Evolutionary conservation across 1,140 invertebrate genomes (phyloP).

Genomic region (Bombus pascuorum): DNA sequence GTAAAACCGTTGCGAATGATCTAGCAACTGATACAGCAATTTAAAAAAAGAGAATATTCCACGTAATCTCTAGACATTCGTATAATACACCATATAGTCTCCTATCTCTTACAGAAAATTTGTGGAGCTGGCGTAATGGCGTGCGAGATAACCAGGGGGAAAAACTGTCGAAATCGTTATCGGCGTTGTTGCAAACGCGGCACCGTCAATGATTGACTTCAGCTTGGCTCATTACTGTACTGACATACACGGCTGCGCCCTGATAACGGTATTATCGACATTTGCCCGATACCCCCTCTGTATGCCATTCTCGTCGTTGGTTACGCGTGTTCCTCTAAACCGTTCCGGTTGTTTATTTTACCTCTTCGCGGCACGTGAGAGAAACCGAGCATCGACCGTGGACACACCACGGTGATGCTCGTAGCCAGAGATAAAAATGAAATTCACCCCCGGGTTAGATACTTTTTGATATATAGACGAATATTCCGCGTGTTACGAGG

Average conservation of each 20-base stretch:
- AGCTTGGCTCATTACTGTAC: slow-evolving; percentile 54
- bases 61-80: background rate
- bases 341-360: slow-evolving; percentile 33
- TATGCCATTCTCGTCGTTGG: background rate
- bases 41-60: background rate
- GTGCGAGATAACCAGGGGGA: background rate
- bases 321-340: slow-evolving; percentile 36
- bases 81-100: background rate
- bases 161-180: slow-evolving; percentile 55
- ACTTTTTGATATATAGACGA: slow-evolving; percentile 10
- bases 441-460: background rate
- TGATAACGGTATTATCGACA: slow-evolving; percentile 64
- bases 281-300: background rate
- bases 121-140: background rate
- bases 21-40: too few relatives aligned
- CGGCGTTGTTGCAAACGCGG: slow-evolving; percentile 36
- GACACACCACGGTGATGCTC: background rate
- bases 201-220: slow-evolving; percentile 53
- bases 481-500: slow-evolving; percentile 5
- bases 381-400: background rate
- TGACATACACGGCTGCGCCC: slow-evolving; percentile 44
- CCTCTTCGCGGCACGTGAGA: background rate
- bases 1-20: too few relatives aligned
- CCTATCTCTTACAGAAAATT: slow-evolving; percentile 28
- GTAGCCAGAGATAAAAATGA: slow-evolving; percentile 39